Evolutionary conservation across 2,113 vertebrate genomes (phyloP), one percentile per base, ranked within the genome.

Genomic region (Gopherus flavomarginatus): DNA sequence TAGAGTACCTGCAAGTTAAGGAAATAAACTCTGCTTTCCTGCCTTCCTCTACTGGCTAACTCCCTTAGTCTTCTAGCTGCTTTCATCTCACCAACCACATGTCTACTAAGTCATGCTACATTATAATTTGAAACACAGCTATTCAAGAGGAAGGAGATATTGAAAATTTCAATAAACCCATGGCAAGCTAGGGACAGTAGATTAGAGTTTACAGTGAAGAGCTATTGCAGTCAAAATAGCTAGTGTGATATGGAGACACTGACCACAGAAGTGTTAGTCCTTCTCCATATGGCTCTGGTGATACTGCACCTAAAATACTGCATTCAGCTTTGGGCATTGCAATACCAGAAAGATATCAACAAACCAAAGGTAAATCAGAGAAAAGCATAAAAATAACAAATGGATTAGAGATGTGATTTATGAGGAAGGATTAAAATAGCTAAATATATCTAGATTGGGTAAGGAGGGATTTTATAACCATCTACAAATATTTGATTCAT

Each of bases 191-290:
- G 87, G 77, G 80, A 38, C 1, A 14, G 77, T 42, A 91, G 94
- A 94, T 90, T 44, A 89, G 87, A 95, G 24, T 42, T 90, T 56
- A 38, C 12, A 62, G 83, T 38, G 59, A 87, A 90, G 26, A 80
- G n/a, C 54, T 54, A 85, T 91, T 81, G 84, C 79, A 94, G 86
- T 47, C 86, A 89, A 79, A 94, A 49, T 79, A 92, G 65, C 24
- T 83, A 27, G 38, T 81, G 31, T 53, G 79, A 38, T 90, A 83
- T 87, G 72, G 38, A 0, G 85, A 26, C 83, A 75, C 59, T 87
- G 91, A 83, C 90, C 96, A 95, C 47, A 79, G 59, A 96, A 22
- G 84, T 85, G 57, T 90, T 91, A 59, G 57, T 81, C 57, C 83
- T 90, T 82, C 83, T 94, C 88, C 59, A 87, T 38, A n/a, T 0